phyloP scores from a whole-genome alignment of 1,140 invertebrate genomes.

The Mizuhopecten yessoensis region DNA sequence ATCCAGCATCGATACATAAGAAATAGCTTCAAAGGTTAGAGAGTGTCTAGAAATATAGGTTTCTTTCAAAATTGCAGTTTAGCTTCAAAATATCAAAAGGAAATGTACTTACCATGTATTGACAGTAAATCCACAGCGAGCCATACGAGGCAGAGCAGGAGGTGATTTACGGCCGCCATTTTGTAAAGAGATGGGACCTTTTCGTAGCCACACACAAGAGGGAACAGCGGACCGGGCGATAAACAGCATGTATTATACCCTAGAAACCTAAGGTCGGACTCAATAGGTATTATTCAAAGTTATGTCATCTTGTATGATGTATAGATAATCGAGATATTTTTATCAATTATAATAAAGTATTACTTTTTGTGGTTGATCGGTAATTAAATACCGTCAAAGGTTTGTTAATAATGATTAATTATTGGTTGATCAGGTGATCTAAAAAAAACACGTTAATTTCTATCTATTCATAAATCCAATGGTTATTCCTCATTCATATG shows the following conservation, averaged over 20 bases:
- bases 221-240: background rate
- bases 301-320: background rate
- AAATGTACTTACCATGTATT: background rate
- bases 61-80: background rate
- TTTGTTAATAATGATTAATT: background rate
- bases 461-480: background rate
- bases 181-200: background rate
- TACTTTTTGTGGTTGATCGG: background rate
- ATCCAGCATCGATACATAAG: no score
- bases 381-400: no score
- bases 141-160: background rate
- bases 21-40: no score
- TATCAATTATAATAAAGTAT: background rate
- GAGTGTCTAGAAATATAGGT: no score
- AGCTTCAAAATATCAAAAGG: background rate
- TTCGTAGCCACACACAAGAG: background rate
- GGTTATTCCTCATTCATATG: background rate
- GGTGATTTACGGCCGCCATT: background rate
- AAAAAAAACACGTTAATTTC: background rate
- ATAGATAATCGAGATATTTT: background rate
- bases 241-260: background rate
- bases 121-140: background rate
- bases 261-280: background rate
- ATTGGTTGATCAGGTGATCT: background rate
- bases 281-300: background rate